phyloP scores from a whole-genome alignment of 2,888 invertebrate genomes.

The Gisinianus flammeolus region DNA sequence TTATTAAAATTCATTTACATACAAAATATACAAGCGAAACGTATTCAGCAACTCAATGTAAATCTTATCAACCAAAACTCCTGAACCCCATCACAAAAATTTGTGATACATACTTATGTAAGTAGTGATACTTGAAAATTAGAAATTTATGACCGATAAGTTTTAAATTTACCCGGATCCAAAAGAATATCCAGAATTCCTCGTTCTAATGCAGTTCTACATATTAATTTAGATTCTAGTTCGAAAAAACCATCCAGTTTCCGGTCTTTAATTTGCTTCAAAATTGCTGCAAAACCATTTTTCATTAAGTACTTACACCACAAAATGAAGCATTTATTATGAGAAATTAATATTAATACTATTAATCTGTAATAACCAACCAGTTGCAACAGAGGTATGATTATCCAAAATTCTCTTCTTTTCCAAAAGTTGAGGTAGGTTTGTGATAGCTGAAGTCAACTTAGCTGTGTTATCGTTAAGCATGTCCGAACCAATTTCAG shows the following conservation, averaged over 20 bases:
- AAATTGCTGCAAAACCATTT: conserved; percentile 73
- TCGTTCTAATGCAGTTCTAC: conserved; percentile 67
- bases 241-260: conserved; percentile 96
- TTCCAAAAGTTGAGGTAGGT: conserved; percentile 93
- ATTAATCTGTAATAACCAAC: conserved; percentile 65
- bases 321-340: too few species aligned
- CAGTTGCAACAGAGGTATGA: conserved; percentile 98
- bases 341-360: too few species aligned
- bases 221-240: conserved; percentile 97
- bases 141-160: too few species aligned
- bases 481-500: conserved; percentile 77
- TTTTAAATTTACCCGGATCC: too few species aligned
- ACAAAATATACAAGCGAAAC: too few species aligned
- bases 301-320: too few species aligned
- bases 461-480: conserved; percentile 91
- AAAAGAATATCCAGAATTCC: conserved; percentile 80
- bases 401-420: conserved; percentile 97
- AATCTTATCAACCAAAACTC: too few species aligned
- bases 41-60: too few species aligned
- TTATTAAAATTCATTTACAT: too few species aligned
- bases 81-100: too few species aligned
- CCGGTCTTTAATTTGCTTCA: conserved; percentile 83
- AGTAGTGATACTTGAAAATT: too few species aligned
- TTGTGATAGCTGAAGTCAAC: conserved; percentile 92
- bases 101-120: too few species aligned